Percentiles rank a stretch among this genome's conserved stretches.
These are phyloP conservation scores for Thunnus maccoyii DNA, from an alignment of 2,113 vertebrate species.

Conservation along the genomic window DNA sequence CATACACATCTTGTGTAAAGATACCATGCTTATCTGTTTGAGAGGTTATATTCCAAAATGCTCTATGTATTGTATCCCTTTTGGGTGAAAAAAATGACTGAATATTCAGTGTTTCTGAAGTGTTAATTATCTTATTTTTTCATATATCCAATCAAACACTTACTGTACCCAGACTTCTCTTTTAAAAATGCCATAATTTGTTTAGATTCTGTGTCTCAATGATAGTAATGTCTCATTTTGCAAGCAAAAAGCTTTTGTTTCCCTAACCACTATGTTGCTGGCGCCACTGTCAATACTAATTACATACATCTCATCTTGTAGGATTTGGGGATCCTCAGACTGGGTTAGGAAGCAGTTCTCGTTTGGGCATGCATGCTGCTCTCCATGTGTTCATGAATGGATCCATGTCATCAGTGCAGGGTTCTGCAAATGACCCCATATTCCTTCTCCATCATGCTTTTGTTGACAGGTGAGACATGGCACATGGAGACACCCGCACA, in stretches of 20 bases:
- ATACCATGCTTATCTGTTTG: not conserved
- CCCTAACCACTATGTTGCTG: not conserved
- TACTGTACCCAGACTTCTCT: no score
- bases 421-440: constrained; percentile 95
- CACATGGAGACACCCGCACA: not conserved
- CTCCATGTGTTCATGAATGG: constrained; percentile 97
- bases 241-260: not conserved
- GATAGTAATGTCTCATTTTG: not conserved
- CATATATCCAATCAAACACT: no score
- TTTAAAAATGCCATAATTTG: no score
- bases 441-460: constrained; percentile 95
- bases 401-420: constrained; percentile 95
- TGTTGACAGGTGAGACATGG: constrained; percentile 91
- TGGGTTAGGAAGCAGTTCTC: constrained; percentile 84
- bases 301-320: constrained; percentile 59
- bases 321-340: constrained; percentile 92
- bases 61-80: no score
- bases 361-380: constrained; percentile 89
- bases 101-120: not conserved
- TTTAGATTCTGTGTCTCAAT: not conserved
- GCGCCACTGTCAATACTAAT: not conserved
- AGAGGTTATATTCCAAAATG: not conserved
- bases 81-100: no score
- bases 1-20: not conserved
- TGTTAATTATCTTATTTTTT: not conserved